Conservation (phyloP, 2,113 vertebrate genomes). For the Passer domesticus region DNA sequence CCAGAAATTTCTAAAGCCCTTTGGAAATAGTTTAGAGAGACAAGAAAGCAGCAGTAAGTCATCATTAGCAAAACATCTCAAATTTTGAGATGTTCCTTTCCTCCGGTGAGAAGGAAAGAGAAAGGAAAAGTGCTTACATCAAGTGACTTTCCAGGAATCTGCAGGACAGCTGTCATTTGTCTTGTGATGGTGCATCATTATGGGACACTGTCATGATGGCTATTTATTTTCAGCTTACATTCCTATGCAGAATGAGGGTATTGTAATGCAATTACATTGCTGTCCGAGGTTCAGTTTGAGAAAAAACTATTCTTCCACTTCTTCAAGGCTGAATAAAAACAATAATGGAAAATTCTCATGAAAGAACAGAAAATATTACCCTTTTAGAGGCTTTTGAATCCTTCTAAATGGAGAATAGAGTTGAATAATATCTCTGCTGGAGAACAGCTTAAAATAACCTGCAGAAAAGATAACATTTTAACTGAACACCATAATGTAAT, state of each 20-base stretch:
- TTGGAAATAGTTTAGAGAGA: neutral
- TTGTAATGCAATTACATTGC: neutral
- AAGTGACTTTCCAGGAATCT: neutral
- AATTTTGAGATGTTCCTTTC: neutral
- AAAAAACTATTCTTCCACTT: neutral
- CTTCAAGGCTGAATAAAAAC: slow-evolving; percentile 16
- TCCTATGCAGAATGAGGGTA: neutral
- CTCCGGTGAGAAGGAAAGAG: neutral
- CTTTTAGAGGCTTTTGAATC: neutral
- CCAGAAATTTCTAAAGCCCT: neutral
- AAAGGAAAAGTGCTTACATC: neutral
- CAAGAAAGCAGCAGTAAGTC: neutral
- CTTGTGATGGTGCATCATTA: neutral
- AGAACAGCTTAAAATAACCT: slow-evolving; percentile 40
- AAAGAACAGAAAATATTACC: slow-evolving; percentile 26
- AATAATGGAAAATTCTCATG: neutral
- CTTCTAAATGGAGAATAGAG: slow-evolving; percentile 16
- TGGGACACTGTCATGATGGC: neutral
- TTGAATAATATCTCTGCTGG: slow-evolving; percentile 20
- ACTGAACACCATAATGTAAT: neutral
- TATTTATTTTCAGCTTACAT: neutral
- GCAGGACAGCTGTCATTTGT: neutral
- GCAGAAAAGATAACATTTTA: slow-evolving; percentile 31
- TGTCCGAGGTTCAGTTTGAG: neutral
- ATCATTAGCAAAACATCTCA: neutral